phyloP scores from a whole-genome alignment of 2,888 invertebrate genomes.

The Drosophila anceps region DNA sequence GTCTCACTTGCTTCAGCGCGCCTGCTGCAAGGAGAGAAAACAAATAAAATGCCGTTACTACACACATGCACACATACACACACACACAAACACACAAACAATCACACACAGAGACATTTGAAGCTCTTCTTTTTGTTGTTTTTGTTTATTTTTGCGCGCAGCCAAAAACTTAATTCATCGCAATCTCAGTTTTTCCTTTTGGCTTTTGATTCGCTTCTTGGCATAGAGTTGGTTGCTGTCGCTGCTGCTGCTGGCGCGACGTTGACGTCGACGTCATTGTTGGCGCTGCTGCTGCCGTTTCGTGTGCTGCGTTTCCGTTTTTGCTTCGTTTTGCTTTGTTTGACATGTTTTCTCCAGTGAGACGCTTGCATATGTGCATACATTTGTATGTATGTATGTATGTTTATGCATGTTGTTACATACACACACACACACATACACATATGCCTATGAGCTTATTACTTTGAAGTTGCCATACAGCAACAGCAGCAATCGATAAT shows the following conservation, averaged over 20 bases:
- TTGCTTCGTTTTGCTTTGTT: conserved; percentile 64
- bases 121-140: conserved; percentile 34
- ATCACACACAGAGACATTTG: conserved; percentile 16
- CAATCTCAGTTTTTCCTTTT: conserved; percentile 72
- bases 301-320: conserved; percentile 63
- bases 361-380: conserved; percentile 32
- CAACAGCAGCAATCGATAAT: conserved; percentile 65
- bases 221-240: conserved; percentile 27
- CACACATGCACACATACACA: conserved; percentile 25
- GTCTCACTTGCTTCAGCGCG: conserved; percentile 27
- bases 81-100: conserved; percentile 12
- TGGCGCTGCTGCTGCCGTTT: conserved; percentile 33
- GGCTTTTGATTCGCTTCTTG: conserved; percentile 60
- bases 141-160: conserved; percentile 47
- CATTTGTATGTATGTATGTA: background rate
- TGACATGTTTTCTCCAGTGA: conserved; percentile 67
- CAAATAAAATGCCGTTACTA: conserved; percentile 57
- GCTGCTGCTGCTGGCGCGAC: conserved; percentile 3
- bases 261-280: conserved; percentile 16
- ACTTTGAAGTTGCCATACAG: conserved; percentile 54
- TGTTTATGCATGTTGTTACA: background rate
- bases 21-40: conserved; percentile 44
- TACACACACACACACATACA: conserved; percentile 7
- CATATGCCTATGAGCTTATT: conserved; percentile 52
- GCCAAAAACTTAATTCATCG: conserved; percentile 73